Conservation (phyloP, 92 coral and sea anemone genomes). For the Diadumene lineata region DNA sequence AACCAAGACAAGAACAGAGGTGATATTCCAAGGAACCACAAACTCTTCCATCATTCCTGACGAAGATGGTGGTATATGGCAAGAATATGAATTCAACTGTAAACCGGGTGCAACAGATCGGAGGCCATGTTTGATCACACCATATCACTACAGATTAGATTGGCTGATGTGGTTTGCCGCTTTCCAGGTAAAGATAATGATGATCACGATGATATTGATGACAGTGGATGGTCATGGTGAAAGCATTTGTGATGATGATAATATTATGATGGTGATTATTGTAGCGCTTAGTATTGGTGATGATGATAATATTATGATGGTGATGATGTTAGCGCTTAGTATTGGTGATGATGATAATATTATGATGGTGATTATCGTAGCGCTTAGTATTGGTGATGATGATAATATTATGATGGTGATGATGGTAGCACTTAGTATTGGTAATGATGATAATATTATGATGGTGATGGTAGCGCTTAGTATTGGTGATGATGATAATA, state of each 20-base stretch:
- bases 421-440: too few relatives aligned
- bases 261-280: too few relatives aligned
- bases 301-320: too few relatives aligned
- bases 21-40: slow-evolving; percentile 92
- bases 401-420: too few relatives aligned
- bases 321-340: not conserved
- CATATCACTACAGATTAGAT: slow-evolving; percentile 95
- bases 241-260: too few relatives aligned
- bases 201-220: not conserved
- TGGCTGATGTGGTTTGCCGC: slow-evolving; percentile 99
- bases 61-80: slow-evolving; percentile 86
- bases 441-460: too few relatives aligned
- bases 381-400: too few relatives aligned
- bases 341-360: too few relatives aligned
- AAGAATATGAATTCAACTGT: slow-evolving; percentile 93
- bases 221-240: not conserved
- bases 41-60: slow-evolving; percentile 75
- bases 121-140: slow-evolving; percentile 93
- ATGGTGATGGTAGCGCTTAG: too few relatives aligned
- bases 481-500: not conserved
- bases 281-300: too few relatives aligned
- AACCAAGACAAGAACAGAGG: slow-evolving; percentile 96
- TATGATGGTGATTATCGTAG: not conserved
- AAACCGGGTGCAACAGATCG: slow-evolving; percentile 84
- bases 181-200: slow-evolving; percentile 71